Base-by-base conservation (phyloP, 1,140 invertebrate genomes). In the Ostrea edulis region DNA sequence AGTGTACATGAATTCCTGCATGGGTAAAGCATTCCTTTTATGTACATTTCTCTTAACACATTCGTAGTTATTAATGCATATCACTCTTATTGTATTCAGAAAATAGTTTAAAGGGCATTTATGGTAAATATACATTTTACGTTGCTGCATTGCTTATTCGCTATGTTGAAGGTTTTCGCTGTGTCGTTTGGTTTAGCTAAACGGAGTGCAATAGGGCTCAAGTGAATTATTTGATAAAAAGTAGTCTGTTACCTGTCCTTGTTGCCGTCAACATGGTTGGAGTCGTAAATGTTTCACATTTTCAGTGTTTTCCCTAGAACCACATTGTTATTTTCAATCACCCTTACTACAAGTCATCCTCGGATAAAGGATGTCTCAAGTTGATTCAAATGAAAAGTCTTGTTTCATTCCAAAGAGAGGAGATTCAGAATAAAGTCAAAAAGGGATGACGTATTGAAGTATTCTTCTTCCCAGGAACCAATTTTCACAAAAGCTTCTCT, bases 81-180 rank as follows among this genome's bases (percentile, higher is more conserved):
- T 0, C 68, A 29, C 14, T 29, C 25, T 25, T 11, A 29, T 77
- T 8, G 14, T 29, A 29, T 35, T 29, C 20, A 77, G 68, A 77
- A 9, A 29, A 29, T 14, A 12, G 14, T 29, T 35, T 77, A 29
- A 25, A 77, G 29, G 68, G 29, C 9, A 77, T 77, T 14, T 77
- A 29, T 77, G 68, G 68, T 77, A 77, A 77, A 25, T 77, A 77
- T 77, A 29, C 29, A 17, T 77, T 77, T 71, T 71, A 25, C 68
- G 14, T 71, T 71, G 68, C 35, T 35, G 29, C 29, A 9, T 77
- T 77, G 68, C 68, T 29, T 29, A 14, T 35, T 44, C 35, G 35
- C 35, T 44, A 44, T 44, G 1, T 9, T 77, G 29, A 77, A 71
- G 14, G 4, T 25, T 14, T 77, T 77, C 29, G 5, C 14, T 11